Conservation (phyloP, 2,797 vertebrate genomes). For the Typhlichthys eigenmanni region DNA sequence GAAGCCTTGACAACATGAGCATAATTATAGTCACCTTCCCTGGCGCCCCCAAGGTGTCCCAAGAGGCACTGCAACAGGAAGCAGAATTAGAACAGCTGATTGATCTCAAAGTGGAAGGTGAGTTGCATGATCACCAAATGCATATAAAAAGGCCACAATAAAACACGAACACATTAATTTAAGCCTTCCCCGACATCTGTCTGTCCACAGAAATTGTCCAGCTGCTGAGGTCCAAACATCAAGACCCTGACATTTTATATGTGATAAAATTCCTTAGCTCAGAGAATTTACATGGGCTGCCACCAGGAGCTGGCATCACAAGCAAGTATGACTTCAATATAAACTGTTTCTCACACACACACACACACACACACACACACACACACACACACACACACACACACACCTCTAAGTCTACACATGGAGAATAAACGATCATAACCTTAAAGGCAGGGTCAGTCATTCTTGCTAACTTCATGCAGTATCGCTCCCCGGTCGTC, state of each 20-base stretch:
- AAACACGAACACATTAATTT: no score
- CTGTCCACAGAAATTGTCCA: constrained; percentile 69
- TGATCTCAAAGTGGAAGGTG: constrained; percentile 81
- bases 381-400: background rate
- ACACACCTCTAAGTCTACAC: background rate
- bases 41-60: constrained; percentile 75
- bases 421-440: background rate
- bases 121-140: background rate
- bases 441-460: no score
- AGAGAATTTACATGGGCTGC: constrained; percentile 77
- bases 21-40: constrained; percentile 83
- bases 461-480: no score
- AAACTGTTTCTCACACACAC: background rate
- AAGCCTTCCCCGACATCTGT: background rate
- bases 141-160: background rate
- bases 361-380: background rate
- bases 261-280: constrained; percentile 79
- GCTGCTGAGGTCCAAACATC: constrained; percentile 67
- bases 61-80: constrained; percentile 77
- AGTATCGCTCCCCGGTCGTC: no score
- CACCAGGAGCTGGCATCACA: constrained; percentile 82
- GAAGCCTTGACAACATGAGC: constrained; percentile 86
- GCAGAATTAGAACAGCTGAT: constrained; percentile 70
- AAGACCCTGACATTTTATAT: constrained; percentile 73
- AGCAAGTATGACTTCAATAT: constrained; percentile 74